Conservation (phyloP, 2,797 vertebrate species). For the Selene dorsalis region DNA sequence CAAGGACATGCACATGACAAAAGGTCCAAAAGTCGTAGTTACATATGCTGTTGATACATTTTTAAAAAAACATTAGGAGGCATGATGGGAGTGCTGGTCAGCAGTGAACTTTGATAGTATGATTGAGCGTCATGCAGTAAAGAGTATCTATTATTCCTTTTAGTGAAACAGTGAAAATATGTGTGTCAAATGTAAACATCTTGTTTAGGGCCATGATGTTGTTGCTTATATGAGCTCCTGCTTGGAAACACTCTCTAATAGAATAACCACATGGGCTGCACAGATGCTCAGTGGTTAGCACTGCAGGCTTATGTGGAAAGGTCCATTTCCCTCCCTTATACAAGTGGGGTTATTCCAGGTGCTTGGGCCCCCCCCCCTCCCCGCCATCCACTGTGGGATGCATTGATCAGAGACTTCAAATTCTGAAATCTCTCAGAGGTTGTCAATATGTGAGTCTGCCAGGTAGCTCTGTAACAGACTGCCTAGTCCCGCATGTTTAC, state of each 20-base stretch:
- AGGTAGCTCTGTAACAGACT: neutral
- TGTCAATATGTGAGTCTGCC: neutral
- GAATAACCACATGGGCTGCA: slow-evolving; percentile 15
- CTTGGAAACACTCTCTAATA: slow-evolving; percentile 29
- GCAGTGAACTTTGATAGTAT: neutral
- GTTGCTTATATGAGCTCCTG: slow-evolving; percentile 25
- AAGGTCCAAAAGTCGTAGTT: neutral
- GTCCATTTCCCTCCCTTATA: slow-evolving; percentile 10
- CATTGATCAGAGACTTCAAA: neutral
- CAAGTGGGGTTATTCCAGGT: slow-evolving; percentile 20
- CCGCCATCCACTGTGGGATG: neutral
- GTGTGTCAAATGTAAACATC: slow-evolving; percentile 29
- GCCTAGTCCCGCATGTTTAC: neutral
- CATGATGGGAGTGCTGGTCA: too few species aligned
- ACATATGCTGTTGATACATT: too few species aligned
- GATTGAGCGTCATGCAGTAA: neutral
- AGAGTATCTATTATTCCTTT: neutral
- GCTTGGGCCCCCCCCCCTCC: too few species aligned
- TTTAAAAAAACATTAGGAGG: too few species aligned
- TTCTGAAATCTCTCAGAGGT: neutral
- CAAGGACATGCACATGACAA: neutral
- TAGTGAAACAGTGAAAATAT: slow-evolving; percentile 19
- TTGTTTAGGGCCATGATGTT: slow-evolving; percentile 27
- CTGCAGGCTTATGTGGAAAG: slow-evolving; percentile 11
- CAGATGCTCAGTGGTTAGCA: slow-evolving; percentile 48